A percentile compares a stretch with the other conserved stretches of the same genome.
phyloP scores from a whole-genome alignment of 2,888 invertebrate genomes.

The Meiosimyza platycephala region DNA sequence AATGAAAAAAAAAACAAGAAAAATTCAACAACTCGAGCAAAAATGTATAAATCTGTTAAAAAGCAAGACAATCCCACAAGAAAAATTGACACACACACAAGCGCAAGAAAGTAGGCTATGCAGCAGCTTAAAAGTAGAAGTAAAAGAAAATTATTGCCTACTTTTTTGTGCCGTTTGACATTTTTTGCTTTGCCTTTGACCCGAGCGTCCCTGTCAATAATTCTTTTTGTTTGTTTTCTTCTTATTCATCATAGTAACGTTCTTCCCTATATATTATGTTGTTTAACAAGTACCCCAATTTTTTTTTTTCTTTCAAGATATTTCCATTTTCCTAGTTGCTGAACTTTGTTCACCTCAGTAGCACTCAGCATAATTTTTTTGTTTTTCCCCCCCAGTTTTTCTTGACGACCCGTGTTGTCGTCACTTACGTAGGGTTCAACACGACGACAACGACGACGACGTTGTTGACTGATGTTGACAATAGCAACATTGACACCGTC shows the following conservation, averaged over 20 bases:
- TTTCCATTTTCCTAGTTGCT: neutral
- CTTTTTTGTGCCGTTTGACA: too few relatives aligned
- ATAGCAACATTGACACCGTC: neutral
- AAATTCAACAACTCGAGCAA: too few relatives aligned
- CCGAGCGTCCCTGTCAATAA: too few relatives aligned
- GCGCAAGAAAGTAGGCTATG: neutral
- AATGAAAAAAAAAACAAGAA: neutral
- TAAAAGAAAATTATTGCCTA: too few relatives aligned
- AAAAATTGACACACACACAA: neutral
- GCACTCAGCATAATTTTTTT: conserved; percentile 5
- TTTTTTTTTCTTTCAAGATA: neutral
- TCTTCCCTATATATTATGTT: neutral
- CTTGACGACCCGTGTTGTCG: too few relatives aligned
- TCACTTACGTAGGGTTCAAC: too few relatives aligned
- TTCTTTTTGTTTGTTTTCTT: neutral
- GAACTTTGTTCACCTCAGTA: too few relatives aligned
- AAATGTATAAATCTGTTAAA: conserved; percentile 1
- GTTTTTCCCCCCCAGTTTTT: neutral
- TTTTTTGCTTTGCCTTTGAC: too few relatives aligned
- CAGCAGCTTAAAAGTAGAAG: neutral
- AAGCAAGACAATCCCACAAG: neutral
- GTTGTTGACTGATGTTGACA: conserved; percentile 3
- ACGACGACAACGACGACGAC: neutral
- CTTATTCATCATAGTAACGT: neutral
- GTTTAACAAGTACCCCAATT: neutral